Conservation (phyloP, 2,888 invertebrate genomes). For the Elegia similella region DNA sequence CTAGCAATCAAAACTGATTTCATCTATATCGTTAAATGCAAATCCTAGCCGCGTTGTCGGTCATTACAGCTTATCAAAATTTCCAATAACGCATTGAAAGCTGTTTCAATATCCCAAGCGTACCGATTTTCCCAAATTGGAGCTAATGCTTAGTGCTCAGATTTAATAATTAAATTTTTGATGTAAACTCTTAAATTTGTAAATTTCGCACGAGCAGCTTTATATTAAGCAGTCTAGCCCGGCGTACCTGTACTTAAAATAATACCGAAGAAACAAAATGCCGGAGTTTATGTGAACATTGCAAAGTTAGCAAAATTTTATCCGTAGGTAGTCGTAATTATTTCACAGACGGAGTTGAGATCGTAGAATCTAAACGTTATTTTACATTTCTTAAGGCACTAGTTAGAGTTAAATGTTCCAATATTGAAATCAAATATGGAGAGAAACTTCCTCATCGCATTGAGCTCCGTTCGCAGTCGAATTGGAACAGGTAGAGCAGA, state of each 20-base stretch:
- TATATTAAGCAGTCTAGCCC: background rate
- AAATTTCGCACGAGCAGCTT: background rate
- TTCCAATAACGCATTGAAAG: background rate
- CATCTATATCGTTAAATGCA: background rate
- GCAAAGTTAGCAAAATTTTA: background rate
- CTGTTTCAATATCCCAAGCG: background rate
- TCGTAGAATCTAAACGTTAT: background rate
- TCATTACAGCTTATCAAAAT: background rate
- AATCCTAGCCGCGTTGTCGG: background rate
- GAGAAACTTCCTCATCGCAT: constrained; percentile 21
- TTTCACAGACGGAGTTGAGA: constrained; percentile 1
- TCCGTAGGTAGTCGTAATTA: background rate
- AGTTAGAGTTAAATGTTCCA: constrained; percentile 3
- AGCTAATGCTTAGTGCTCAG: background rate
- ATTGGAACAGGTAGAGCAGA: constrained; percentile 36
- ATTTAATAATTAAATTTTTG: background rate
- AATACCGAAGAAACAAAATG: background rate
- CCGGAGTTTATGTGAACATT: background rate
- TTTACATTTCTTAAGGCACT: background rate
- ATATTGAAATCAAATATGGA: constrained; percentile 6
- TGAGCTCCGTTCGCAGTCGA: constrained; percentile 42
- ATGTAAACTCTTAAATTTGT: background rate
- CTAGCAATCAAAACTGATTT: background rate
- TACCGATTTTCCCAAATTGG: background rate
- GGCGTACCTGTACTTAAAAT: background rate